Base-by-base conservation (phyloP, 1,140 invertebrate species). In the Macrotrachela quadricornifera region DNA sequence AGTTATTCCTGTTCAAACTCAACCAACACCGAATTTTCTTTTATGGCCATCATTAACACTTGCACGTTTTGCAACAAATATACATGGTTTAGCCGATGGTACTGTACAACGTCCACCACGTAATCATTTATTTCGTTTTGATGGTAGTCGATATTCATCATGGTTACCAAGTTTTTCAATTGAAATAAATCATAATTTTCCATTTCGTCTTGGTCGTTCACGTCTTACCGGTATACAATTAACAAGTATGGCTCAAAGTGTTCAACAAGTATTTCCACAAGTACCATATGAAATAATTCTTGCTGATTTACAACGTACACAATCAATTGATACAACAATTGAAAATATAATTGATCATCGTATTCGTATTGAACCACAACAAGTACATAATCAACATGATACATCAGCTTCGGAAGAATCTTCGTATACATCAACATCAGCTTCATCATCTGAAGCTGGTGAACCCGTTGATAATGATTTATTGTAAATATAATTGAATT, bases 101-200 rank as follows among this genome's bases (percentile, higher is more conserved):
- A 40, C 11, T 46, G 36, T 1, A 15, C 37, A 17, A 47, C 17
- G 3, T 21, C 45, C 1, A 21, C 38, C 1, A 53, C 51, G 21
- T 47, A 53, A 39, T 53, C 51, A 42, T 53, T 44, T 47, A 65
- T 84, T 84, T 63, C 82, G 83, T 64, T 85, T 84, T 67, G 80
- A 84, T 70, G 82, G 79, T 4, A 84, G 82, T 15, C 75, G 83
- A 55, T 85, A 85, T 68, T 80, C 84, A 10, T 82, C 81, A 42
- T 86, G 83, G 83, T 68, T 85, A 61, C 83, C 83, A 1, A 84
- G 80, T 69, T 85, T 87, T 64, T 84, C 81, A 6, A 81, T 85
- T 49, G 82, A 85, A 73, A 81, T 85, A 51, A 81, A 79, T 17
- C 80, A 81, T 56, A 74, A 75, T 6, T 30, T 30, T 30, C 21